A percentile compares a stretch with the other conserved stretches of the same genome.
Conservation (phyloP, 2,113 vertebrate genomes). For the Urocynchramus pylzowi region DNA sequence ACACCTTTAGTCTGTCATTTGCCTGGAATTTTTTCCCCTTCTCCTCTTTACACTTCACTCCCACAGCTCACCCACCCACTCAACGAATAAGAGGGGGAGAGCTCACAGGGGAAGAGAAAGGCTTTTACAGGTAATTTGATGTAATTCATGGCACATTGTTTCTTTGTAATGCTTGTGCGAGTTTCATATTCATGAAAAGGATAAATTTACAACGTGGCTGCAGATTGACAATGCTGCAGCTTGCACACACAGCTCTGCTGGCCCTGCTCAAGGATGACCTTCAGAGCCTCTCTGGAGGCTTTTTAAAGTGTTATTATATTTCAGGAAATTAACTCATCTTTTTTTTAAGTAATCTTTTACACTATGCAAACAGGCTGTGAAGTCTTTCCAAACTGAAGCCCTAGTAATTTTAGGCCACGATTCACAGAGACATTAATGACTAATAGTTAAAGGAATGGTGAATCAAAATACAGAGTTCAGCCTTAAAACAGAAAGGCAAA, state of each 20-base stretch:
- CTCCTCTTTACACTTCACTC: conserved; percentile 34
- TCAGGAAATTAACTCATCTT: conserved; percentile 25
- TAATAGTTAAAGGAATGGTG: neutral
- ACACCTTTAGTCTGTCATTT: conserved; percentile 32
- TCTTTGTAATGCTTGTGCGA: neutral
- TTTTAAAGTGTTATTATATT: neutral
- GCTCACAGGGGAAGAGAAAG: conserved; percentile 25
- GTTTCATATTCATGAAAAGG: neutral
- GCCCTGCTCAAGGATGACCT: neutral
- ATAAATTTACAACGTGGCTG: neutral
- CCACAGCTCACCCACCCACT: conserved; percentile 49
- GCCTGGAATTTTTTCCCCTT: conserved; percentile 20
- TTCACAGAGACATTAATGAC: neutral
- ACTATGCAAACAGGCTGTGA: neutral
- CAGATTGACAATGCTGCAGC: neutral
- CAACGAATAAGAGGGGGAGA: conserved; percentile 16
- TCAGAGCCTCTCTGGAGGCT: neutral
- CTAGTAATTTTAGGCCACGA: neutral
- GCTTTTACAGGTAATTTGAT: conserved; percentile 66
- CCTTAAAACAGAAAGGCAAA: neutral
- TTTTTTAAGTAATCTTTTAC: neutral
- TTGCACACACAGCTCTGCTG: neutral
- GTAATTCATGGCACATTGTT: conserved; percentile 41
- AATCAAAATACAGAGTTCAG: neutral
- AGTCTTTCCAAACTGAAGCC: neutral